Conservation (phyloP, 2,888 invertebrate species). For the Liopterus haemorrhoidalis region DNA sequence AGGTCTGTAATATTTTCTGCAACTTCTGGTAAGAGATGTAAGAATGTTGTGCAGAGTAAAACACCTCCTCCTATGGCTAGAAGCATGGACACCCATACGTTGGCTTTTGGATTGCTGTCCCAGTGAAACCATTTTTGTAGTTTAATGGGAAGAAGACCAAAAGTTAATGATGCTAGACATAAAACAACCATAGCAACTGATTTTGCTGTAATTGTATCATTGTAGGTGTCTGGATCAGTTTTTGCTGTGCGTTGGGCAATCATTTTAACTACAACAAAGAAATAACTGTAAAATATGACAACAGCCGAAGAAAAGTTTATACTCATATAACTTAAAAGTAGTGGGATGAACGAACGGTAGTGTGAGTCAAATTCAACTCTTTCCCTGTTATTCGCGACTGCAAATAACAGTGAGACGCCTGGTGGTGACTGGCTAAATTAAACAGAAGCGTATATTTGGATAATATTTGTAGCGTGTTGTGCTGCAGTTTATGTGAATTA, state of each 20-base stretch:
- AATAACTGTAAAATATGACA: too few species aligned
- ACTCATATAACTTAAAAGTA: too few species aligned
- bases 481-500: too few species aligned
- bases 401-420: too few species aligned
- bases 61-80: constrained; percentile 77
- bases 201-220: constrained; percentile 60
- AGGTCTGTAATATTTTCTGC: constrained; percentile 60
- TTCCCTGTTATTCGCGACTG: too few species aligned
- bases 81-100: constrained; percentile 53
- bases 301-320: too few species aligned
- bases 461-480: too few species aligned
- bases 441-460: too few species aligned
- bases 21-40: constrained; percentile 76
- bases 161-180: constrained; percentile 65
- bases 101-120: constrained; percentile 50
- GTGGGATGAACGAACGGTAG: too few species aligned
- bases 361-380: too few species aligned
- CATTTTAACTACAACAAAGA: too few species aligned
- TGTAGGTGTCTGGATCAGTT: constrained; percentile 36
- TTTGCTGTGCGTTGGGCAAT: constrained; percentile 19
- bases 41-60: constrained; percentile 71
- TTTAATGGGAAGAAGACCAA: constrained; percentile 69
- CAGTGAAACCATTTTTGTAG: constrained; percentile 61
- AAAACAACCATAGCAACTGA: constrained; percentile 72
- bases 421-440: too few species aligned